Base-by-base conservation (phyloP, 2,113 vertebrate species). In the Terrapene triunguis region DNA sequence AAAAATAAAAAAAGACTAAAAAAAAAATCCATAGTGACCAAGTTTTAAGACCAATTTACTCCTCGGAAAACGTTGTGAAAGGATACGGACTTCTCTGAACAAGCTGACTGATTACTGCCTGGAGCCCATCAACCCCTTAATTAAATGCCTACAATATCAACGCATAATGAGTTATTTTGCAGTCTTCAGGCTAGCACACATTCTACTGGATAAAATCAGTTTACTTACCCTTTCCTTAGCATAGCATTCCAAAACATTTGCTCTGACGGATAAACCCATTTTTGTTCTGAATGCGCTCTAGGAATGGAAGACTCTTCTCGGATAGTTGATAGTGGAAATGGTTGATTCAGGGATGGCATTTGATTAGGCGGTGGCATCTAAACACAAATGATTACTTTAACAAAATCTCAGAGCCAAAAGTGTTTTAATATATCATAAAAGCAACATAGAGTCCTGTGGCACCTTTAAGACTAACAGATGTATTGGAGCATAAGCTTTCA, bases 191-290 rank as follows among this genome's bases (percentile, higher is more conserved):
- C 38, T 78, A 27, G 62, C 25, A 12, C 5, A 32, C 21, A 69
- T 2, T 76, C 35, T 17, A 92, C 10, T 6, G 80, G 44, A 4
- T 12, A 86, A 80, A 48, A 82, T 12, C 16, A 80, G 51, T 50
- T 65, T 94, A 97, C 98, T 97, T 87, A 99, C 99, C 99, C 99
- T 97, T 99, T 99, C 85, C 98, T 98, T 80, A 99, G 97, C 99
- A 99, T 99, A 50, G 99, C 99, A 90, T 99, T 99, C 99, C 99
- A 99, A 98, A 99, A 99, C 99, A 99, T 99, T 88, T 99, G 99
- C 85, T 99, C 99, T 1, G 99, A 99, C 12, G 99, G 99, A 94
- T 99, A 99, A 55, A 99, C 99, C 99, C 99, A 99, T 24, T 99
- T 99, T 88, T 99, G 99, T 8, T 98, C 98, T 5, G 98, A 96